Percentiles rank a stretch among this genome's conserved stretches.
These are phyloP conservation scores for Phycodurus eques DNA, from an alignment of 2,113 vertebrate genomes.

Conservation along the genomic window DNA sequence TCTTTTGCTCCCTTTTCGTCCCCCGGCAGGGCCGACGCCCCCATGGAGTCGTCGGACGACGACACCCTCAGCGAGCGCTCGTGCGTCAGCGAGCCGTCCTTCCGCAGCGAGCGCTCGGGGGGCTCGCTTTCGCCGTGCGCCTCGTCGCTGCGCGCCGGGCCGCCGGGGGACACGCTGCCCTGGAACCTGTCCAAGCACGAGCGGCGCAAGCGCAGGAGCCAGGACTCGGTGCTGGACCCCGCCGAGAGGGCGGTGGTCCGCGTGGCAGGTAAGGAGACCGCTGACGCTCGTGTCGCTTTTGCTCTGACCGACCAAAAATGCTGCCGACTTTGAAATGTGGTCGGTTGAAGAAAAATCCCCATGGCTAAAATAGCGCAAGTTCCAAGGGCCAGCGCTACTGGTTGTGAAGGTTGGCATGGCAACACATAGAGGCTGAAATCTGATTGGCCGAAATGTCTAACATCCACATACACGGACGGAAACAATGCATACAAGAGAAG, in stretches of 20 bases:
- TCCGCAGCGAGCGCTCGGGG: conserved; percentile 89
- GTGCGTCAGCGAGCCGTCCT: conserved; percentile 86
- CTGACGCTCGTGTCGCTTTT: background rate
- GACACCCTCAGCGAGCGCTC: conserved; percentile 95
- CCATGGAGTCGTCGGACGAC: conserved; percentile 95
- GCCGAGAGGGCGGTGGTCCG: conserved; percentile 95
- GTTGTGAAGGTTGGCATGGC: too few species aligned
- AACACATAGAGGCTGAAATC: too few species aligned
- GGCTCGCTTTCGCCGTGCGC: conserved; percentile 91
- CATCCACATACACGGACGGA: too few species aligned
- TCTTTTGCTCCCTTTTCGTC: background rate
- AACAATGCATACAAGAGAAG: too few species aligned
- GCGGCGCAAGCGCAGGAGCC: conserved; percentile 93
- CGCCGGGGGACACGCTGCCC: conserved; percentile 90
- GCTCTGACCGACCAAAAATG: background rate
- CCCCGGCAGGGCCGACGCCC: conserved; percentile 19
- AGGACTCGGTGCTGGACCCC: conserved; percentile 95
- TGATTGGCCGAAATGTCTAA: too few species aligned
- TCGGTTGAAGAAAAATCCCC: too few species aligned
- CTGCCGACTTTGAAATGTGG: background rate
- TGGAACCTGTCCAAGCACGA: conserved; percentile 97
- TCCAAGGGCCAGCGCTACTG: too few species aligned
- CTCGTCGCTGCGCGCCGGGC: conserved; percentile 78
- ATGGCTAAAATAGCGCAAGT: too few species aligned
- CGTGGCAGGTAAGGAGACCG: conserved; percentile 85